Base-by-base conservation (phyloP, 2,113 vertebrate species). In the Chloropsis cyanopogon region DNA sequence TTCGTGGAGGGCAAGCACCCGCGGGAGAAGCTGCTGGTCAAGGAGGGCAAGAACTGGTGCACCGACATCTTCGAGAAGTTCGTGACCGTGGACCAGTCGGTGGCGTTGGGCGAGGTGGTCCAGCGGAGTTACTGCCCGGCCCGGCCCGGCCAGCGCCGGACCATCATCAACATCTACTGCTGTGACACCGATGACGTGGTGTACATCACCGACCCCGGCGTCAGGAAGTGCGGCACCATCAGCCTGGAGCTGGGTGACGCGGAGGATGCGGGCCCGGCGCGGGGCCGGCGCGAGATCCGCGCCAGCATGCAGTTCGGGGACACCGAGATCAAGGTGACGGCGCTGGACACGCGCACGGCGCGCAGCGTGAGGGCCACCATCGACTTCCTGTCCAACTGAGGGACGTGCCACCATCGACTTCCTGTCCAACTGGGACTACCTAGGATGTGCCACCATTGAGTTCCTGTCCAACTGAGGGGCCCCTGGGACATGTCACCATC, bases 131-230 rank as follows among this genome's bases (percentile, higher is more conserved):
- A 99, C 98, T 99, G 99, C 28, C 99, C 99, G 0, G 99, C 99
- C 3, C 97, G 99, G 9, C 90, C 97, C 0, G 99, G 99, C 46
- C 99, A 99, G 79, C 98, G 98, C 35, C 98, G 99, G 71, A 99
- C 99, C 97, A 98, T 99, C 97, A 99, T 99, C 98, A 99, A 99
- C 96, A 97, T 99, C 96, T 99, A 99, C 98, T 99, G 99, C 98
- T 98, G 98, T 2, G 78, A 97, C 5, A 97, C 93, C 0, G 99
- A 99, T 2, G 99, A 99, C 6, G 97, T 98, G n/a, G 97, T 96
- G 35, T 99, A 99, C 98, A 99, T 99, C 97, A 99, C 98, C 3
- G 99, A 99, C 88, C 97, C 98, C 0, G 99, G 98, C 1, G 99
- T 99, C 66, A 98, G 99, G 92, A 99, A 99, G 95, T 99, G 99